These are phyloP conservation scores for Hecatera dysodea DNA, from an alignment of 2,888 invertebrate genomes.

Conservation along the genomic window DNA sequence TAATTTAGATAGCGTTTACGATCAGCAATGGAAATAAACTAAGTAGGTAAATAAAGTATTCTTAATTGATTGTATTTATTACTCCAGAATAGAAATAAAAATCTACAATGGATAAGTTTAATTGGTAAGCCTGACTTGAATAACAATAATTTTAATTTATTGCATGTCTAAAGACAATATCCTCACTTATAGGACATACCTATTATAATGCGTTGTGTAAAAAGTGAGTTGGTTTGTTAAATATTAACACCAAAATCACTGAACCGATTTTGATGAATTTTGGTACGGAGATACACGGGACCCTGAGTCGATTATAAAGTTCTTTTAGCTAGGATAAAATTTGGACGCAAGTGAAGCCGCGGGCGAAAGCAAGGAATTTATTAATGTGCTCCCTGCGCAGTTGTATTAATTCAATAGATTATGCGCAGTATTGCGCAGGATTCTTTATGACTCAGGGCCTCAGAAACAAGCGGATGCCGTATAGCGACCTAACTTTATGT, in stretches of 20 bases:
- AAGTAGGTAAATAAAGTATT: background rate
- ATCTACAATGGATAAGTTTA: background rate
- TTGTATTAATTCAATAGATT: background rate
- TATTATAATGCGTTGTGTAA: no score
- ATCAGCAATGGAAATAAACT: conserved; percentile 10
- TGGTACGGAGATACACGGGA: no score
- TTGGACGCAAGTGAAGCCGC: background rate
- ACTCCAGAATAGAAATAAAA: background rate
- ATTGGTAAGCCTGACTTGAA: background rate
- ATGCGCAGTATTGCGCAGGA: background rate
- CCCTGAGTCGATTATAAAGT: background rate
- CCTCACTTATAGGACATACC: no score
- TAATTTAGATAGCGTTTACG: conserved; percentile 45
- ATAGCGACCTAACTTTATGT: no score
- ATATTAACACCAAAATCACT: background rate
- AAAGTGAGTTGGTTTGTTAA: background rate
- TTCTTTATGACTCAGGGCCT: background rate
- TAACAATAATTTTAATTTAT: background rate
- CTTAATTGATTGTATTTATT: background rate
- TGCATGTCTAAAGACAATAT: no score
- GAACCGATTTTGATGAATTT: background rate
- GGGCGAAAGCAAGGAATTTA: background rate
- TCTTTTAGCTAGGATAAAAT: background rate
- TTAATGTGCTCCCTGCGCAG: background rate
- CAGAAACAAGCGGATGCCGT: background rate